Evolutionary conservation across 2,888 invertebrate species (phyloP), one percentile per base, ranked within the genome.

Genomic region (Athalia circularis): DNA sequence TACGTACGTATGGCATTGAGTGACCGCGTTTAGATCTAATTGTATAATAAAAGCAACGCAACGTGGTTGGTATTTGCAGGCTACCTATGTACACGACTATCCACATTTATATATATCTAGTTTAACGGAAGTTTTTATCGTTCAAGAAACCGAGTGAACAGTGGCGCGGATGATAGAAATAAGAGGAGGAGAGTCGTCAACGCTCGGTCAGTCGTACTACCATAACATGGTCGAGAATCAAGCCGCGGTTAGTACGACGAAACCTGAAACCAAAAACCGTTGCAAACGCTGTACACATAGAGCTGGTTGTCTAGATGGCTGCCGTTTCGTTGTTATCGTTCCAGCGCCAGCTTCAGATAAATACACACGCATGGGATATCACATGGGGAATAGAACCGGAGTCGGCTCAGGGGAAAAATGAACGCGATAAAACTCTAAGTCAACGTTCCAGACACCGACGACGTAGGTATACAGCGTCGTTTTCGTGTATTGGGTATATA

Each of bases 191-290:
- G 0, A 3, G 52, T 11, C 9, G n/a, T 4, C 6, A 0, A 54
- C 9, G 54, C 9, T 11, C 9, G n/a, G 54, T 11, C 9, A 54
- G n/a, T 11, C 5, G n/a, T 6, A 54, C 54, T 4, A 54, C 9
- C 9, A 9, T 9, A 4, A 54, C 54, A n/a, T n/a, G 54, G 0
- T 7, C 9, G n/a, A 7, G n/a, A 7, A 7, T 4, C 11, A 54
- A 54, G 52, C 52, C 11, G 57, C 6, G 7, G 45, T n/a, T 9
- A 7, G n/a, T 13, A 15, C 9, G 59, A 72, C 45, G 72, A 72
- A 72, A 72, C 59, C 59, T 15, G 72, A 72, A 59, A 72, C 72
- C 15, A 54, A 59, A 68, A 72, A 72, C 72, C 57, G 72, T 72
- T 72, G 72, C 72, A 29, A 72, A 72, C 72, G 45, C 45, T 1